These are phyloP conservation scores for Sialis fuliginosa DNA, from an alignment of 2,888 invertebrate genomes.

Conservation along the genomic window DNA sequence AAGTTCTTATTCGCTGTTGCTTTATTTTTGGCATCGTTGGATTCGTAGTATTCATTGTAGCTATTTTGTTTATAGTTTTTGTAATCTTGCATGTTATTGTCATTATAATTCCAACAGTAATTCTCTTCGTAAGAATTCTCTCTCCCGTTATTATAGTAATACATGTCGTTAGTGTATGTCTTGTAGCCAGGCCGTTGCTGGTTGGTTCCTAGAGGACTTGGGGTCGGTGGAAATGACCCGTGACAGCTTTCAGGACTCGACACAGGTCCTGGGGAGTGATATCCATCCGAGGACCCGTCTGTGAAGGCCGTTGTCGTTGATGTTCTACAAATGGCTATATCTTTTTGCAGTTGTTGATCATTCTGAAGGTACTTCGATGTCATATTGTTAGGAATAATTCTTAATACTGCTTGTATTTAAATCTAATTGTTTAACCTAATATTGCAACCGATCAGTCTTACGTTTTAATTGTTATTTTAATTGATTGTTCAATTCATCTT, in stretches of 20 bases:
- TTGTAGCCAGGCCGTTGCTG: background rate
- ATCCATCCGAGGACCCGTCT: slow-evolving; percentile 23
- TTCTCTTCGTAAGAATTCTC: background rate
- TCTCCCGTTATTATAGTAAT: background rate
- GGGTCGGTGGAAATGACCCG: slow-evolving; percentile 4
- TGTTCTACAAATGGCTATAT: background rate
- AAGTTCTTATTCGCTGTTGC: background rate
- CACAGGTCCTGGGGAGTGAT: slow-evolving; percentile 18
- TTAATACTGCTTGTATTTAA: too few relatives aligned
- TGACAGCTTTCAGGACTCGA: slow-evolving; percentile 18
- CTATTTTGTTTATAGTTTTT: background rate
- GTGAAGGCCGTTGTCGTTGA: slow-evolving; percentile 10
- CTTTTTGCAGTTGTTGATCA: background rate
- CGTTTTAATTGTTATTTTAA: background rate
- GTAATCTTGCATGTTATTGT: background rate
- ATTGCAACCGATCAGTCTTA: background rate
- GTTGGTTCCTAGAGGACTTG: background rate
- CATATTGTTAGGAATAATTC: background rate
- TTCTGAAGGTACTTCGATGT: background rate
- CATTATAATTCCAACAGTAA: slow-evolving; percentile 2
- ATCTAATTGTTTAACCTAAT: background rate
- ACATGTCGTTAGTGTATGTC: background rate
- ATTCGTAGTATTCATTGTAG: background rate
- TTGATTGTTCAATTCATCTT: too few relatives aligned
- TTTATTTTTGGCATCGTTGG: background rate